Base-by-base conservation (phyloP, 1,140 invertebrate species). In the Diploscapter pachys region DNA sequence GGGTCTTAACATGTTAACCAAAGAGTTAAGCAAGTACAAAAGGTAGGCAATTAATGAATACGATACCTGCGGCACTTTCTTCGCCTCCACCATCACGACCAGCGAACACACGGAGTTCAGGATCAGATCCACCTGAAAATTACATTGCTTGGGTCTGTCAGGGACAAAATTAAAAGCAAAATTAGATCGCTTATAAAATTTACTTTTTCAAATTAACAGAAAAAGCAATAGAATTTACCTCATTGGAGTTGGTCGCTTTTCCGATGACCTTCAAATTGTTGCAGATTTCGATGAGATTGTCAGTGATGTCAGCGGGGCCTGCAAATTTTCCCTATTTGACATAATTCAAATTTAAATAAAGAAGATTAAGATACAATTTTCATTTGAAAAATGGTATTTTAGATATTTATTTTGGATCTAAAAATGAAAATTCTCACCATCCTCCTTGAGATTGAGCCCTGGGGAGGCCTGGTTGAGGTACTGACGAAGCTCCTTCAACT, bases 91-190 rank as follows among this genome's bases (percentile, higher is more conserved):
- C 57, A 65, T 65, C 8, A 76, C 69, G 53, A 71, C 67, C 31
- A 76, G 70, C 54, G 75, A 76, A 3, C 63, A 71, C 31, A 76
- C 66, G 5, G 75, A 76, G 56, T 71, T 72, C 11, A 76, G 75
- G 2, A 76, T 64, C 3, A 57, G 52, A 13, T 76, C 75, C 11
- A 71, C 70, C 4, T 73, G 31, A 31, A 31, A 31, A 31, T 31
- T 31, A 31, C 31, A 31, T 31, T 31, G 31, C 71, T 13, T 70
- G 68, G 2, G 56, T 61, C 68, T 59, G 63, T 9, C 49, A 59
- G 4, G 68, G 68, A 3, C 0, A 31, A 31, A 31, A 31, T 31
- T 31, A 31, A 31, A 31, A 31, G 31, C 31, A 31, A 31, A 31
- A 31, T 31, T 31, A 31, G 31, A 31, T 31, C 31, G 31, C 31